A percentile compares a stretch with the other conserved stretches of the same genome.
Evolutionary conservation across 2,797 vertebrate genomes (phyloP).

Genomic region (Mycteria americana): DNA sequence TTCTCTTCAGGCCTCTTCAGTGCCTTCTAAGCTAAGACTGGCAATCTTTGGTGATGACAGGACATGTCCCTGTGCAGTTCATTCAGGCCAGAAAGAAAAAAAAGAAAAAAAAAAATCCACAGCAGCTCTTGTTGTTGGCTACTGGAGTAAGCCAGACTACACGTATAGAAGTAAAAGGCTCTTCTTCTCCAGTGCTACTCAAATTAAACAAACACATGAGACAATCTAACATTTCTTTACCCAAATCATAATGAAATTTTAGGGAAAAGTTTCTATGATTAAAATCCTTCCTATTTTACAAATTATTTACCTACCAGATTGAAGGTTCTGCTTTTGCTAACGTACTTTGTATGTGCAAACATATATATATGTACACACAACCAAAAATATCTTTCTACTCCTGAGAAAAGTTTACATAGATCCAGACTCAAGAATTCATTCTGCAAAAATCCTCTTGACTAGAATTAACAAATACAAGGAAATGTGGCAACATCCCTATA

Average conservation of each 20-base stretch:
- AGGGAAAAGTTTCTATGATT: background rate
- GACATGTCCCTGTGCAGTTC: accelerated
- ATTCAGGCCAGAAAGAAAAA: background rate
- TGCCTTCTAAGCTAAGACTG: background rate
- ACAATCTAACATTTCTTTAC: background rate
- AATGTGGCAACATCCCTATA: background rate
- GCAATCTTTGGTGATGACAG: background rate
- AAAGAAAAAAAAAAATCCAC: background rate
- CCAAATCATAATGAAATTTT: background rate
- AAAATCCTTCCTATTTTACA: background rate
- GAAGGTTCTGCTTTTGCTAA: background rate
- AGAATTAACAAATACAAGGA: background rate
- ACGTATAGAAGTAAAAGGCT: background rate
- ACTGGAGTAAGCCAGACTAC: background rate
- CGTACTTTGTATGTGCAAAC: background rate
- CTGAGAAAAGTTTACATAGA: background rate
- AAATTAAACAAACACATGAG: background rate
- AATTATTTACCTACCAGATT: background rate
- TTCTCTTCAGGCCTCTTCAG: background rate
- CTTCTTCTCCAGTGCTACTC: background rate
- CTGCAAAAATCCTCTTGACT: background rate
- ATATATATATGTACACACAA: background rate
- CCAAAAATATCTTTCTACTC: background rate
- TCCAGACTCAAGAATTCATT: background rate
- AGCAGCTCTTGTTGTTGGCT: background rate